phyloP scores from a whole-genome alignment of 1,140 invertebrate species.

The Bombus polaris region DNA sequence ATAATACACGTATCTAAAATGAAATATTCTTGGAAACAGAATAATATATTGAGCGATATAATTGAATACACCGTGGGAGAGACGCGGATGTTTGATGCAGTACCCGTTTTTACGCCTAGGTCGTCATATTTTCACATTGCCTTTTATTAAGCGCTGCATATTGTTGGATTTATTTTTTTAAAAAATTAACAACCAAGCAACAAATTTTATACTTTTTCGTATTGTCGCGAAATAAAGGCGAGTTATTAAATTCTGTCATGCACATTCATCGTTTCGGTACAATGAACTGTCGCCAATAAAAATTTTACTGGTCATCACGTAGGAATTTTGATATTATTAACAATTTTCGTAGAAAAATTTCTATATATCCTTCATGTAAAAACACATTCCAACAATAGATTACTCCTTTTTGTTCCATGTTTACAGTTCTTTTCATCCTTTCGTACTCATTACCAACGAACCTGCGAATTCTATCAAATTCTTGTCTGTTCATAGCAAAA shows the following conservation, averaged over 20 bases:
- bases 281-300: not conserved
- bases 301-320: not conserved
- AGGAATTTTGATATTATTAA: not conserved
- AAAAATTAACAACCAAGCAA: not conserved
- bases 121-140: not conserved
- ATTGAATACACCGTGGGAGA: not conserved
- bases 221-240: not conserved
- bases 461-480: not conserved
- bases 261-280: not conserved
- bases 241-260: not conserved
- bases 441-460: not conserved
- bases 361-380: not conserved
- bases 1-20: not conserved
- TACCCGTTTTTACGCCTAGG: not conserved
- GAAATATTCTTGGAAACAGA: not conserved
- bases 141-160: not conserved
- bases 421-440: not conserved
- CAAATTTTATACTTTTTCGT: not conserved
- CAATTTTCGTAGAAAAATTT: not conserved
- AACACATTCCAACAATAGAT: not conserved
- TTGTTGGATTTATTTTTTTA: not conserved
- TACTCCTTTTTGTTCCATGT: not conserved
- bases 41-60: not conserved
- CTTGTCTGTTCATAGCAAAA: not conserved
- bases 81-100: not conserved